A percentile compares a stretch with the other conserved stretches of the same genome.
Conservation (phyloP, 2,113 vertebrate genomes). For the Otocyon megalotis region DNA sequence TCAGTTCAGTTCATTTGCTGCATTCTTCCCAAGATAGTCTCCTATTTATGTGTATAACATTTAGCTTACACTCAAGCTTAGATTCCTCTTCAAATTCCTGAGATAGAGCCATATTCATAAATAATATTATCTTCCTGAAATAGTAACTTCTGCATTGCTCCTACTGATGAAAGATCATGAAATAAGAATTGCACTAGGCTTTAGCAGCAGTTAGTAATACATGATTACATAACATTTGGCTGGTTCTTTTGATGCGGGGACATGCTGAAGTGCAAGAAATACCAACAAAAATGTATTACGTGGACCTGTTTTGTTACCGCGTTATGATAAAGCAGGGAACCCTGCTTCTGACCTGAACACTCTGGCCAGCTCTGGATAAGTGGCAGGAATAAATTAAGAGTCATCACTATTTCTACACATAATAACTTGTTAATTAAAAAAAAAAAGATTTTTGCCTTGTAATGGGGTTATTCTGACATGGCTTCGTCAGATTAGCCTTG, state of each 20-base stretch:
- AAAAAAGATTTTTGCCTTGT: slow-evolving; percentile 37
- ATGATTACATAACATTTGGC: not conserved
- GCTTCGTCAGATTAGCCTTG: slow-evolving; percentile 29
- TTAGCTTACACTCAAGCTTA: not conserved
- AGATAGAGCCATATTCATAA: not conserved
- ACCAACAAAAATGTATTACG: not conserved
- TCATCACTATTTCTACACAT: not conserved
- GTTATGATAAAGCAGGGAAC: not conserved
- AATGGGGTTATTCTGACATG: slow-evolving; percentile 10
- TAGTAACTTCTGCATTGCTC: slow-evolving; percentile 4
- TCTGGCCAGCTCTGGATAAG: not conserved
- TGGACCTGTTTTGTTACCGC: not conserved
- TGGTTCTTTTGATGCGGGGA: slow-evolving; percentile 5
- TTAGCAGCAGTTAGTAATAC: not conserved
- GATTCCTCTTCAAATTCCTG: slow-evolving; percentile 8
- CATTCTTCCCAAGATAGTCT: not conserved
- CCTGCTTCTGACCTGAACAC: not conserved
- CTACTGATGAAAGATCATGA: slow-evolving; percentile 5
- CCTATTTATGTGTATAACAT: not conserved
- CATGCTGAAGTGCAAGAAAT: not conserved
- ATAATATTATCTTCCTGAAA: slow-evolving; percentile 27
- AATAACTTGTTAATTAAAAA: slow-evolving; percentile 31
- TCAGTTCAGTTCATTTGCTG: not conserved
- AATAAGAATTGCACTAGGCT: not conserved
- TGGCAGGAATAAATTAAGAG: not conserved